Base-by-base conservation (phyloP, 2,888 invertebrate genomes). In the Microctonus brassicae region DNA sequence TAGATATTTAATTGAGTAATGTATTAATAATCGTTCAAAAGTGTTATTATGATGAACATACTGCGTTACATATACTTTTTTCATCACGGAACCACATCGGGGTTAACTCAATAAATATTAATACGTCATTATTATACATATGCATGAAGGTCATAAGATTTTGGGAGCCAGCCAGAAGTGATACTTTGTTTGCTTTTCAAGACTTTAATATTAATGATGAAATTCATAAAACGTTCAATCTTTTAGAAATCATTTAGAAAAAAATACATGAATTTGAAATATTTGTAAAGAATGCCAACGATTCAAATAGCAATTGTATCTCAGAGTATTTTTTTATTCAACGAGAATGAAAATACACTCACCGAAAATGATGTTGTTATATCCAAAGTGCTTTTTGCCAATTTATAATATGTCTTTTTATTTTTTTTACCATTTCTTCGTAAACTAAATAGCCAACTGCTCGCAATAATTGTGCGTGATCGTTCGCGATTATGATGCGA, bases 391-490 rank as follows among this genome's bases (percentile, higher is more conserved):
- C 91, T 88, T 78, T 87, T 86, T 57, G 87, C 85, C 76, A 83
- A 81, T 64, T 81, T 77, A 77, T 83, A 84, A 70, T 75, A 80
- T 39, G 76, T 78, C 69, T 80, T 82, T 75, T 84, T 85, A 67
- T 71, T 73, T 77, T 84, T 85, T 78, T 83, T 84, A 88, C 88
- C 91, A 86, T 88, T 88, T 77, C 94, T 91, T 80, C 94, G 91
- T 84, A 95, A 86, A 75, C 95, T 95, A 77, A 93, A 93, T 88
- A 95, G 95, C 95, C 95, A 95, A 87, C 93, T 94, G 79, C 93
- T 91, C 74, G 94, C 92, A 79, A 83, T 79, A 20, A 84, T 79
- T 53, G 84, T 83, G 72, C 80, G 82, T 39, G 82, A 81, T 58
- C 85, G 83, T 9, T 80, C 78, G 10, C 81, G 80, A 53, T 78